Conservation (phyloP, 2,797 vertebrate species). For the Melopsittacus undulatus region DNA sequence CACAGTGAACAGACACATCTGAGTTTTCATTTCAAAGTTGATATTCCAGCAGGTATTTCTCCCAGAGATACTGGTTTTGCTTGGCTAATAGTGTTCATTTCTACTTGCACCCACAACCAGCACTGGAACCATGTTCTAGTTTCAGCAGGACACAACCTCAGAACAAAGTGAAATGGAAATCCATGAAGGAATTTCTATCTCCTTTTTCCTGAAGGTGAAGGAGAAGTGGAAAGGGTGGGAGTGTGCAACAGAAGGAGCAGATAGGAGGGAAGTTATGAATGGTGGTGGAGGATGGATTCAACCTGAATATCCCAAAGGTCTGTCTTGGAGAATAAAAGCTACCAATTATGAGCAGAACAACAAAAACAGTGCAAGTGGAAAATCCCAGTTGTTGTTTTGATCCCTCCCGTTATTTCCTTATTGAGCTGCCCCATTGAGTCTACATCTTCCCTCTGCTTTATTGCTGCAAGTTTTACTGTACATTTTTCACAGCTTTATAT, state of each 20-base stretch:
- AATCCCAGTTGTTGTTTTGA: background rate
- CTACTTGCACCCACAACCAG: background rate
- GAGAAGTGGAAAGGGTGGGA: background rate
- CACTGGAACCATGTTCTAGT: background rate
- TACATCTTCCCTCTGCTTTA: background rate
- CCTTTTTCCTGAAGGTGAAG: background rate
- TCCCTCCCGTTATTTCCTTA: background rate
- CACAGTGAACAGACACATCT: background rate
- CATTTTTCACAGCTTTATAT: background rate
- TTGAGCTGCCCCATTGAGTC: fast-evolving
- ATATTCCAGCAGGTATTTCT: background rate
- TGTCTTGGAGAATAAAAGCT: background rate
- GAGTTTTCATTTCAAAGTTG: background rate
- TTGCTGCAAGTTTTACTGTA: background rate
- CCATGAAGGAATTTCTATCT: background rate
- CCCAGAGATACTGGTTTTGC: background rate
- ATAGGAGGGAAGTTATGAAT: background rate
- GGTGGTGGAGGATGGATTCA: background rate
- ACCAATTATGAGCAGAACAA: background rate
- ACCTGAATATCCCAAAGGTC: background rate
- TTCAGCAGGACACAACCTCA: background rate
- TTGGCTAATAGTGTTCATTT: background rate
- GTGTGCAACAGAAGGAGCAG: background rate
- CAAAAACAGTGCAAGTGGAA: background rate
- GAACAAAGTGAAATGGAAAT: background rate